These are phyloP conservation scores for Neria commutata DNA, from an alignment of 2,888 invertebrate genomes.

Conservation along the genomic window DNA sequence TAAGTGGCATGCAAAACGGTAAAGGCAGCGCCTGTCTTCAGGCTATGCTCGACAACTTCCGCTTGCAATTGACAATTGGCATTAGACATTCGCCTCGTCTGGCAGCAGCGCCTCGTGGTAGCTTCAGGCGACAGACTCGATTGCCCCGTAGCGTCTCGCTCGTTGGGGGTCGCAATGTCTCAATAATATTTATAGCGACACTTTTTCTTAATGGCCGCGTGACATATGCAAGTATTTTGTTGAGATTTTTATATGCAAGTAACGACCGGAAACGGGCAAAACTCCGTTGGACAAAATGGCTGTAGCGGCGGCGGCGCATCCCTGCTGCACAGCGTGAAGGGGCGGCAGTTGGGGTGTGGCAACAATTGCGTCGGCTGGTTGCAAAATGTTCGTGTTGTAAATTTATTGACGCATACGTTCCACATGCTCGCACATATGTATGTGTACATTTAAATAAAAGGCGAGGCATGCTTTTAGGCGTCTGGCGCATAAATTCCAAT, in stretches of 20 bases:
- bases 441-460: too few species aligned
- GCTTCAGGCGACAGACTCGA: neutral
- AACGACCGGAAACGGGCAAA: too few species aligned
- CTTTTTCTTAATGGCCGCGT: constrained; percentile 35
- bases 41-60: constrained; percentile 11
- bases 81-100: constrained; percentile 1
- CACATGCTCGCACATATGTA: too few species aligned
- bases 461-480: too few species aligned
- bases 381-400: too few species aligned
- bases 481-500: too few species aligned
- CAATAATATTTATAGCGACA: constrained; percentile 54
- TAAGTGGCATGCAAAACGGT: neutral
- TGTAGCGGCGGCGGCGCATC: too few species aligned
- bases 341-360: too few species aligned
- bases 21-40: neutral
- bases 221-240: constrained; percentile 22
- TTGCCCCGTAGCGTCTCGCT: neutral
- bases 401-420: too few species aligned
- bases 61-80: constrained; percentile 27
- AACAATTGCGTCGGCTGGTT: too few species aligned
- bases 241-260: constrained; percentile 18
- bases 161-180: constrained; percentile 26
- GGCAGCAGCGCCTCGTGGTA: neutral
- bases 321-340: too few species aligned
- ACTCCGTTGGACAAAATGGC: too few species aligned